Percentiles rank a stretch among this genome's conserved stretches.
phyloP scores from a whole-genome alignment of 2,888 invertebrate genomes.

The Plemyria rubiginata region DNA sequence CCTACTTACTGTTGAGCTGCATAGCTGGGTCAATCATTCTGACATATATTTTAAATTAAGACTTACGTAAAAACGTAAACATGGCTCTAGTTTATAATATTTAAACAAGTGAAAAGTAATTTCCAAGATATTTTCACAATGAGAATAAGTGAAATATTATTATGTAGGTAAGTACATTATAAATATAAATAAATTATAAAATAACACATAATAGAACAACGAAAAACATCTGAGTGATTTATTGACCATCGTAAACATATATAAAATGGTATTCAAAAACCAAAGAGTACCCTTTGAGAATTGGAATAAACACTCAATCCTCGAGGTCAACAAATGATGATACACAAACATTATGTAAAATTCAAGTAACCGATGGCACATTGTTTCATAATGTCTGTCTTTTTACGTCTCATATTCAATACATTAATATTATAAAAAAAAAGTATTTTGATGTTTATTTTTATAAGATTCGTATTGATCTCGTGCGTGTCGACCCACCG shows the following conservation, averaged over 20 bases:
- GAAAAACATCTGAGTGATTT: not conserved
- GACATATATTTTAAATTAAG: not conserved
- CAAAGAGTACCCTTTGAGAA: not conserved
- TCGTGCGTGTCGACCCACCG: too few species aligned
- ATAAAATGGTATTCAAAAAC: not conserved
- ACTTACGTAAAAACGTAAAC: not conserved
- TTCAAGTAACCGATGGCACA: conserved; percentile 26
- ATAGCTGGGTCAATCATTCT: not conserved
- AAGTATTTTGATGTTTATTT: too few species aligned
- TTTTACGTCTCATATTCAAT: conserved; percentile 18
- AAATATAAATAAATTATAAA: too few species aligned
- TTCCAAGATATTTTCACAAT: not conserved
- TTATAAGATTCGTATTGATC: too few species aligned
- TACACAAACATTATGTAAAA: conserved; percentile 31
- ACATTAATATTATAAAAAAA: not conserved
- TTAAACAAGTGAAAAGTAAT: not conserved
- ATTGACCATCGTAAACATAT: not conserved
- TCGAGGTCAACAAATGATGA: conserved; percentile 28
- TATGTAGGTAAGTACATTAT: not conserved
- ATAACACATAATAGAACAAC: too few species aligned
- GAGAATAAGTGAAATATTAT: not conserved
- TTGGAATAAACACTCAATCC: not conserved
- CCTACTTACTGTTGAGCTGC: conserved; percentile 47
- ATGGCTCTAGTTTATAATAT: too few species aligned
- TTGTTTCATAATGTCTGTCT: conserved; percentile 28